Evolutionary conservation across 2,113 vertebrate genomes (phyloP).

Genomic region (Origma solitaria): DNA sequence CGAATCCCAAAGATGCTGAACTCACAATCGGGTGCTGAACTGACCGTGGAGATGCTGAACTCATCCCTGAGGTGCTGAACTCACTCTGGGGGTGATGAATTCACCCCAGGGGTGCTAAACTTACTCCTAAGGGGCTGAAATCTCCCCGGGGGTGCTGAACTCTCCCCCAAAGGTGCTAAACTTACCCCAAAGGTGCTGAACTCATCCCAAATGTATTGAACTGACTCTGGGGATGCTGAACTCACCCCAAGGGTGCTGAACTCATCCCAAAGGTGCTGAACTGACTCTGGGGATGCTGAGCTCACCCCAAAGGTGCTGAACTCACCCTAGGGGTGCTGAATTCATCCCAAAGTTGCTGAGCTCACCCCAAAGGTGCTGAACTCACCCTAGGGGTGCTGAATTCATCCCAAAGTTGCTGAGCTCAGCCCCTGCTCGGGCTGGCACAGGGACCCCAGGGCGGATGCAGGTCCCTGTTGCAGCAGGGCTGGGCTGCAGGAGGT

Average conservation of each 20-base stretch:
- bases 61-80: rapidly evolving
- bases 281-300: too few species aligned
- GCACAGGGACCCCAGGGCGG: neutral
- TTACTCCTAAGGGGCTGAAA: too few species aligned
- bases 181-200: rapidly evolving
- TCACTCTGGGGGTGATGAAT: too few species aligned
- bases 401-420: too few species aligned
- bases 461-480: rapidly evolving
- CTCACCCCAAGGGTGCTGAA: neutral
- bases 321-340: rapidly evolving
- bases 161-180: too few species aligned
- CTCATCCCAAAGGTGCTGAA: rapidly evolving
- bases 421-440: rapidly evolving
- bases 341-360: neutral
- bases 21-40: neutral
- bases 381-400: too few species aligned
- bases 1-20: rapidly evolving
- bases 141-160: neutral
- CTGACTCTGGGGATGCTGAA: rapidly evolving
- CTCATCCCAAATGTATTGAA: rapidly evolving
- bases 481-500: neutral
- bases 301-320: neutral
- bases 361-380: neutral
- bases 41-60: neutral
- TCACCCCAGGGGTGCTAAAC: neutral